phyloP scores from a whole-genome alignment of 2,888 invertebrate species.

The Saturnia pavonia region DNA sequence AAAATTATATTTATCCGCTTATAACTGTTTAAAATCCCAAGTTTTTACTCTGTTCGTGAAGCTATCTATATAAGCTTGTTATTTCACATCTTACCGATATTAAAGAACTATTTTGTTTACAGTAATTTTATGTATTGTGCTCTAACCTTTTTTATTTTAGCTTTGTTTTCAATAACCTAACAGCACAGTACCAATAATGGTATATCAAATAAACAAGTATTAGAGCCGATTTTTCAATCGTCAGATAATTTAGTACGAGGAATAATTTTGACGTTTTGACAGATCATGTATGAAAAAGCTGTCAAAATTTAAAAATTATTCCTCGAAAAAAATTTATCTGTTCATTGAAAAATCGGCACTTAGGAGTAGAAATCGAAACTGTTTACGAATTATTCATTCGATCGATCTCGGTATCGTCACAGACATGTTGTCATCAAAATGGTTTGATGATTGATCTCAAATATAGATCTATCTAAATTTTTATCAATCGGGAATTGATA shows the following conservation, averaged over 20 bases:
- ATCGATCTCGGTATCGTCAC: background rate
- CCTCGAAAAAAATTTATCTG: too few relatives aligned
- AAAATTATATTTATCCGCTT: conserved; percentile 74
- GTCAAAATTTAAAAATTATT: too few relatives aligned
- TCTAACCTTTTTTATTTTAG: background rate
- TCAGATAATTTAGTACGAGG: too few relatives aligned
- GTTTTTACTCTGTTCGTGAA: conserved; percentile 63
- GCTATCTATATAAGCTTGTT: conserved; percentile 18
- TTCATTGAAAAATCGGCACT: too few relatives aligned
- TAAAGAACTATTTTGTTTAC: conserved; percentile 14
- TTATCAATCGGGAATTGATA: background rate
- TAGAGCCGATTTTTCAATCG: too few relatives aligned
- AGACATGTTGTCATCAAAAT: background rate
- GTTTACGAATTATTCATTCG: background rate
- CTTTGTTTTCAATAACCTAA: conserved; percentile 6
- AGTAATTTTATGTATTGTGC: background rate
- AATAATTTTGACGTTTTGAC: too few relatives aligned
- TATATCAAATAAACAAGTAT: too few relatives aligned
- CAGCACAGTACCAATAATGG: background rate
- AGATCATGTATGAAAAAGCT: too few relatives aligned
- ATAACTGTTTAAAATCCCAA: conserved; percentile 62
- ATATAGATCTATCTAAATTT: conserved; percentile 3
- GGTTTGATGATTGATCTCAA: conserved; percentile 6
- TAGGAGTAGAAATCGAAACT: background rate
- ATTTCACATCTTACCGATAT: background rate